Percentiles rank a stretch among this genome's conserved stretches.
Conservation (phyloP, 2,888 invertebrate species). For the Trichacis sp. region DNA sequence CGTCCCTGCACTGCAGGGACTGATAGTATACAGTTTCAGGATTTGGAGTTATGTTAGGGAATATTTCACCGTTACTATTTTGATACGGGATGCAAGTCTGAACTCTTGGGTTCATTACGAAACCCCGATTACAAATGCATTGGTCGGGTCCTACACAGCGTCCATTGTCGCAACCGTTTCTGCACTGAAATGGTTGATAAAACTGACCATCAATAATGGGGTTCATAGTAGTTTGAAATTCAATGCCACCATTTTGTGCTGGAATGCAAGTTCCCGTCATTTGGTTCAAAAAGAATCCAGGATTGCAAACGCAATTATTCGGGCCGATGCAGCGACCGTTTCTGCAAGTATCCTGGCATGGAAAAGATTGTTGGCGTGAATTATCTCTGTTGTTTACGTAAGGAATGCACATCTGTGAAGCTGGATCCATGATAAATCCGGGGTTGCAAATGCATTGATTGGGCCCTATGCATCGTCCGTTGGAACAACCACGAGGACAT, state of each 20-base stretch:
- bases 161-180: conserved; percentile 68
- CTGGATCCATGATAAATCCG: conserved; percentile 60
- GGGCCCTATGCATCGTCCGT: conserved; percentile 71
- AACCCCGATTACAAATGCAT: conserved; percentile 72
- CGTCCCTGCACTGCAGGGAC: conserved; percentile 50
- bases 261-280: conserved; percentile 51
- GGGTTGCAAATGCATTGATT: conserved; percentile 72
- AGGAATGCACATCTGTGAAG: conserved; percentile 5
- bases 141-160: conserved; percentile 71
- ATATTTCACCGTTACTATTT: conserved; percentile 61
- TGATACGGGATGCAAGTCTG: conserved; percentile 8
- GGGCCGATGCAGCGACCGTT: conserved; percentile 62
- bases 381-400: not conserved
- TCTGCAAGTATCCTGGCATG: conserved; percentile 62
- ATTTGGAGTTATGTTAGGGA: not conserved
- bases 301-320: conserved; percentile 54
- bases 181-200: conserved; percentile 35
- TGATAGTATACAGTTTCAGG: not conserved
- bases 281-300: conserved; percentile 55
- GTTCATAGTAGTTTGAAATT: not conserved
- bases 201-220: conserved; percentile 44
- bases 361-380: conserved; percentile 33
- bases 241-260: not conserved
- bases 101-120: conserved; percentile 48
- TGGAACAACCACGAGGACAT: conserved; percentile 55